Conservation (phyloP, 1,140 invertebrate genomes). For the Panagrolaimus sp. region DNA sequence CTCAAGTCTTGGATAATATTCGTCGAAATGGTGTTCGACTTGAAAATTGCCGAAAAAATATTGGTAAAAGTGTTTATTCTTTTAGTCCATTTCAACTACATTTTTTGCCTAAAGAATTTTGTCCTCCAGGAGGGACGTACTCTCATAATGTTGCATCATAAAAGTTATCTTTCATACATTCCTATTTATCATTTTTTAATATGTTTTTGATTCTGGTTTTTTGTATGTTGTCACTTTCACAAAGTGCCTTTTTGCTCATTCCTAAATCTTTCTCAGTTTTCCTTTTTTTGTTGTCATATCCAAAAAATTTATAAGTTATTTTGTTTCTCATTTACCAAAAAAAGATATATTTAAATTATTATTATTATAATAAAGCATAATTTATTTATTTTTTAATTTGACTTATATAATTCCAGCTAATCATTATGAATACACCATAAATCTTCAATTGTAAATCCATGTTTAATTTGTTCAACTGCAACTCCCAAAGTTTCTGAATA, state of each 20-base stretch:
- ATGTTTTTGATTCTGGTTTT: no score
- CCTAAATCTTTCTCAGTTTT: no score
- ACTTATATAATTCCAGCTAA: slow-evolving; percentile 23
- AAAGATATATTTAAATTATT: no score
- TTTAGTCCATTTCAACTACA: slow-evolving; percentile 57
- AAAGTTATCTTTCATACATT: not conserved
- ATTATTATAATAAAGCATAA: no score
- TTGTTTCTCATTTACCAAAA: no score
- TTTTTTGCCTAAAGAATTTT: slow-evolving; percentile 52
- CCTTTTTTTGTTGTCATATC: no score
- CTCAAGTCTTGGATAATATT: not conserved
- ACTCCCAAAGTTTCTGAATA: slow-evolving; percentile 62
- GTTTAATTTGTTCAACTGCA: slow-evolving; percentile 52
- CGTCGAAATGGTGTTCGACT: slow-evolving; percentile 45
- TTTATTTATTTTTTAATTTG: not conserved
- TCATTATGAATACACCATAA: slow-evolving; percentile 54
- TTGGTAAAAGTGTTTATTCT: slow-evolving; percentile 53
- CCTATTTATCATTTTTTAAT: no score
- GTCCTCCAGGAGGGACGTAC: slow-evolving; percentile 52
- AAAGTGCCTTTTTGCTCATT: no score
- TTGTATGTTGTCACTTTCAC: no score
- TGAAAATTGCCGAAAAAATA: slow-evolving; percentile 56
- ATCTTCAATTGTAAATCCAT: slow-evolving; percentile 51
- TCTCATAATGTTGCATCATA: slow-evolving; percentile 33
- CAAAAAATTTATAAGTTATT: no score